Evolutionary conservation across 2,797 vertebrate species (phyloP).

Genomic region (Kryptopterus vitreolus): DNA sequence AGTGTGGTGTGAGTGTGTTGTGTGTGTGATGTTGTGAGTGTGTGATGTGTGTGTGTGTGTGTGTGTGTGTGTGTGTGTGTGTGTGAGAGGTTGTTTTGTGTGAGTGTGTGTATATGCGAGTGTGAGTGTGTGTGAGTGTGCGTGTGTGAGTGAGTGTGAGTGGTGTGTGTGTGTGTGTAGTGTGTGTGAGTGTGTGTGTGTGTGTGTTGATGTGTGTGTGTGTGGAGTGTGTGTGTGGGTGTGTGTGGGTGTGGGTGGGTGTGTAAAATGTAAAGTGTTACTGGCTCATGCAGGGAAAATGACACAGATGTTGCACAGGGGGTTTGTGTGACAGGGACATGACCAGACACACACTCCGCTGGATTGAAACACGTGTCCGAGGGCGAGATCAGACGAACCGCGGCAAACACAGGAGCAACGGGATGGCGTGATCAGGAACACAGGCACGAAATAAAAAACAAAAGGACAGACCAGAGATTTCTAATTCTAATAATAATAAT

Average conservation of each 20-base stretch:
- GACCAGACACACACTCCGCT: constrained; percentile 49
- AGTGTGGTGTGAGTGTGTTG: constrained; percentile 20
- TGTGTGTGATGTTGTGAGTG: background rate
- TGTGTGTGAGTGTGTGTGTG: constrained; percentile 17
- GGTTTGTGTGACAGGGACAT: constrained; percentile 40
- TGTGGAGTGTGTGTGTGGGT: constrained; percentile 21
- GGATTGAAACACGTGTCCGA: constrained; percentile 61
- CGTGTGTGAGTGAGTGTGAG: constrained; percentile 22
- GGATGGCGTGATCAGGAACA: background rate
- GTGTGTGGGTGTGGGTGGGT: background rate
- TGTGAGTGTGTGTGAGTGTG: constrained; percentile 17
- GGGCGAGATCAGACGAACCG: constrained; percentile 63
- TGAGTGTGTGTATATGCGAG: background rate
- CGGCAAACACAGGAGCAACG: constrained; percentile 3
- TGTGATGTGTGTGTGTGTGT: constrained; percentile 19
- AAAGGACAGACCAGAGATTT: background rate
- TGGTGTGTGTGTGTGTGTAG: background rate
- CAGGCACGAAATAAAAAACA: background rate
- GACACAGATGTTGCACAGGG: constrained; percentile 39
- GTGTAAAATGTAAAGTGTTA: constrained; percentile 31
- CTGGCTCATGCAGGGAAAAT: constrained; percentile 20
- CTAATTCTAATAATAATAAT: background rate
- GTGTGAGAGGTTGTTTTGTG: too few species aligned
- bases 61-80: constrained; percentile 21
- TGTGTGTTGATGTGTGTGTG: too few species aligned